Conservation (phyloP, 35 echinoderm and acorn worm species). For the Patiria miniata region DNA sequence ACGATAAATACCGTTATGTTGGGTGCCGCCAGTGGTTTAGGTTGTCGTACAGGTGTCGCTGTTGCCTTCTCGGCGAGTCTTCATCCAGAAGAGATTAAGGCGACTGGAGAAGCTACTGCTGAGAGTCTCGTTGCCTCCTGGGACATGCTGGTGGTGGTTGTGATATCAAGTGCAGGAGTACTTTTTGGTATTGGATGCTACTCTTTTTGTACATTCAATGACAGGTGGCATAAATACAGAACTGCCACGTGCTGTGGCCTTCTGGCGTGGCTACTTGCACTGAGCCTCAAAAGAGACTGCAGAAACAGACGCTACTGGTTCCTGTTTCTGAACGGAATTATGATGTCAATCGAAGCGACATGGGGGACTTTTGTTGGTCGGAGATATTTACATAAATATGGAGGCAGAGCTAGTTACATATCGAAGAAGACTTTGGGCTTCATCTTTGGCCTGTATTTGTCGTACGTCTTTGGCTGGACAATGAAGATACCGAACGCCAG, state of each 20-base stretch:
- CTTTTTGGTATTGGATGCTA: no score
- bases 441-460: neutral
- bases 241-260: no score
- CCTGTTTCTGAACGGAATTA: no score
- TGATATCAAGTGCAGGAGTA: no score
- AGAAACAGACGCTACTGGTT: no score
- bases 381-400: neutral
- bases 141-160: neutral
- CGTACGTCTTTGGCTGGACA: neutral
- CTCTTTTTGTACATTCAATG: no score
- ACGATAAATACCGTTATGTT: neutral
- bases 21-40: neutral
- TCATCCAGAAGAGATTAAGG: neutral
- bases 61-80: constrained; percentile 19
- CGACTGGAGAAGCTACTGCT: neutral
- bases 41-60: neutral
- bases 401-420: neutral
- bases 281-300: no score
- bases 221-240: no score
- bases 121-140: neutral
- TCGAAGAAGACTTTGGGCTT: neutral
- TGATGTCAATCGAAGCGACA: neutral
- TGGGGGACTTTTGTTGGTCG: neutral
- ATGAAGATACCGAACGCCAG: neutral
- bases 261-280: no score